These are phyloP conservation scores for Neomorphus geoffroyi DNA, from an alignment of 2,797 vertebrate genomes.

Conservation along the genomic window DNA sequence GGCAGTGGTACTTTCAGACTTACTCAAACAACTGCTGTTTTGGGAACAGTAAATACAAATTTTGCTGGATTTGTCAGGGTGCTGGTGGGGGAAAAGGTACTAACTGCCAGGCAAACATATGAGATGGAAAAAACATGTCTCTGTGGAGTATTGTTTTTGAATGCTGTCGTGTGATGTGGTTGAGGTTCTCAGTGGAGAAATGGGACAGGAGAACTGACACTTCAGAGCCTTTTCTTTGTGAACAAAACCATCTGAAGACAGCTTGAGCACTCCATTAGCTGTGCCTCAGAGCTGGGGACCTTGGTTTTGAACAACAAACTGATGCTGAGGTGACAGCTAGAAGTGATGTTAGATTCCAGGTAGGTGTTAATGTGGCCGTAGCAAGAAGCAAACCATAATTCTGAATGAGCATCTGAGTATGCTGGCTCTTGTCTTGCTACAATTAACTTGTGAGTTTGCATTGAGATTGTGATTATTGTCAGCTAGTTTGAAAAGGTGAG, in stretches of 20 bases:
- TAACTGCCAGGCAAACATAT: neutral
- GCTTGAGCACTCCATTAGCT: neutral
- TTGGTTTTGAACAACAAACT: neutral
- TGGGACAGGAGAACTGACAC: neutral
- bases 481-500: neutral
- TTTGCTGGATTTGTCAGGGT: neutral
- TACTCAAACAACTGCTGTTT: neutral
- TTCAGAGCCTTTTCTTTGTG: neutral
- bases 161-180: neutral
- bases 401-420: neutral
- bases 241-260: neutral
- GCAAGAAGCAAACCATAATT: neutral
- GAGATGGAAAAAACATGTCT: neutral
- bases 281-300: neutral
- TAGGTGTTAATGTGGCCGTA: fast-evolving
- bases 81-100: neutral
- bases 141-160: neutral
- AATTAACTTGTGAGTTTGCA: neutral
- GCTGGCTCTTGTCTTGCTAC: neutral
- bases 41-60: neutral
- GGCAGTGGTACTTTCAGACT: neutral
- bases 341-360: neutral
- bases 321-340: neutral
- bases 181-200: neutral
- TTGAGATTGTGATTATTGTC: neutral